phyloP scores from a whole-genome alignment of 1,140 invertebrate genomes.

The Anthonomus grandis region DNA sequence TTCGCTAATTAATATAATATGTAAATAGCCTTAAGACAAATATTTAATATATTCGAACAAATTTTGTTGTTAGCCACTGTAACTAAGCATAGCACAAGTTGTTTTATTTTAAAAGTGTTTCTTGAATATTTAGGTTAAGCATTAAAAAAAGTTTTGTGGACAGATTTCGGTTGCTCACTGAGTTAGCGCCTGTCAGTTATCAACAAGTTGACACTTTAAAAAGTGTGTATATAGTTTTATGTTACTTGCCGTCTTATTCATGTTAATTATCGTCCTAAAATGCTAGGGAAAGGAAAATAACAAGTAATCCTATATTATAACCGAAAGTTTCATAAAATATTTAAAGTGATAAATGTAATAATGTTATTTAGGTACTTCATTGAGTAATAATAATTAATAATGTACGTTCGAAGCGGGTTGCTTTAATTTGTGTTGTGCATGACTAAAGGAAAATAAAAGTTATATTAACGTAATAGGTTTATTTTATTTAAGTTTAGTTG shows the following conservation, averaged over 20 bases:
- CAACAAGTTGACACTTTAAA: not conserved
- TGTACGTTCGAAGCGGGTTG: conserved; percentile 22
- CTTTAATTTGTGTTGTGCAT: conserved; percentile 27
- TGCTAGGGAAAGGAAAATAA: not conserved
- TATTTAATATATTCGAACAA: conserved; percentile 22
- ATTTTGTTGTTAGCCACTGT: conserved; percentile 16
- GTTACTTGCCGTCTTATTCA: not conserved
- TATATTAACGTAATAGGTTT: not conserved
- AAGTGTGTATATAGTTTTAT: not conserved
- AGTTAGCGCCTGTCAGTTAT: too few relatives aligned
- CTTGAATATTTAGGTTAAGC: not conserved
- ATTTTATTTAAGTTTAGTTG: too few relatives aligned
- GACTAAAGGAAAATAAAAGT: conserved; percentile 25
- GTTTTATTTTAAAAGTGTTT: conserved; percentile 1
- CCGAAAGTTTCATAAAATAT: conserved; percentile 6
- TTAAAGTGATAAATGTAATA: conserved; percentile 14
- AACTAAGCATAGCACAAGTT: conserved; percentile 1
- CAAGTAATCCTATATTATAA: not conserved
- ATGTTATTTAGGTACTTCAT: conserved; percentile 6
- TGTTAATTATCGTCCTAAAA: not conserved
- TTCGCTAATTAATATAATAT: conserved; percentile 1
- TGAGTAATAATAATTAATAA: conserved; percentile 11
- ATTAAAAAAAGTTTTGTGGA: not conserved
- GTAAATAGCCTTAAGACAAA: conserved; percentile 16
- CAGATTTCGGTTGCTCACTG: not conserved